phyloP scores from a whole-genome alignment of 1,140 invertebrate species.

The Olivierus martensii region DNA sequence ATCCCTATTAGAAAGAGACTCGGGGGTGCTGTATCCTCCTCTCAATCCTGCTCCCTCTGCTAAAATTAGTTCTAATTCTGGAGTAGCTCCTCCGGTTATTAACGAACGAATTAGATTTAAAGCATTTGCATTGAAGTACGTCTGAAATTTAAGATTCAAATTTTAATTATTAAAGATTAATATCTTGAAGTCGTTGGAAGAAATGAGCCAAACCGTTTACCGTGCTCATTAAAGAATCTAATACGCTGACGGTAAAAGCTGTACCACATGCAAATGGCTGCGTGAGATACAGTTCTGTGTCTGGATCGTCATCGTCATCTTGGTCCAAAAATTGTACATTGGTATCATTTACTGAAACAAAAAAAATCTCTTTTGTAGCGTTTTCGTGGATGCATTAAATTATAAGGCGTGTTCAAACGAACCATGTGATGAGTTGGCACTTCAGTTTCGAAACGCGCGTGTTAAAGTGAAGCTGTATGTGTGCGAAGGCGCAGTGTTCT shows the following conservation, averaged over 20 bases:
- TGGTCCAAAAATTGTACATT: conserved; percentile 99
- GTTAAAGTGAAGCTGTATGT: too few relatives aligned
- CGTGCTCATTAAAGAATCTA: conserved; percentile 99
- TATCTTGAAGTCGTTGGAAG: not conserved
- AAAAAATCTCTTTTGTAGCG: not conserved
- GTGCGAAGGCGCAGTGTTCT: too few relatives aligned
- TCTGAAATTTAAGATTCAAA: conserved; percentile 41
- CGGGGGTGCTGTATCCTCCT: conserved; percentile 91
- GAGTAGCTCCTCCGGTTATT: conserved; percentile 96
- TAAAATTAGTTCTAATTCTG: conserved; percentile 92
- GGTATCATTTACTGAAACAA: conserved; percentile 72
- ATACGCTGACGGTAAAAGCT: conserved; percentile 96
- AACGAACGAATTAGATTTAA: conserved; percentile 92
- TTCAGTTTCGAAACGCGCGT: too few relatives aligned
- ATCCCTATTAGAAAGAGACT: conserved; percentile 84
- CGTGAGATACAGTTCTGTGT: conserved; percentile 97
- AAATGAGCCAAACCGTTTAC: conserved; percentile 41
- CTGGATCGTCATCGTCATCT: conserved; percentile 98
- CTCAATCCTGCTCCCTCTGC: conserved; percentile 95
- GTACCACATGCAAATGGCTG: conserved; percentile 99
- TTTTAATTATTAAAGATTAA: not conserved
- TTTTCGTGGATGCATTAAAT: too few relatives aligned
- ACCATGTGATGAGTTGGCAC: too few relatives aligned
- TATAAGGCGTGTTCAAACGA: too few relatives aligned
- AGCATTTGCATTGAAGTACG: conserved; percentile 99